Percentiles rank a stretch among this genome's conserved stretches.
These are phyloP conservation scores for Lutra lutra DNA, from an alignment of 2,797 vertebrate genomes.

Conservation along the genomic window DNA sequence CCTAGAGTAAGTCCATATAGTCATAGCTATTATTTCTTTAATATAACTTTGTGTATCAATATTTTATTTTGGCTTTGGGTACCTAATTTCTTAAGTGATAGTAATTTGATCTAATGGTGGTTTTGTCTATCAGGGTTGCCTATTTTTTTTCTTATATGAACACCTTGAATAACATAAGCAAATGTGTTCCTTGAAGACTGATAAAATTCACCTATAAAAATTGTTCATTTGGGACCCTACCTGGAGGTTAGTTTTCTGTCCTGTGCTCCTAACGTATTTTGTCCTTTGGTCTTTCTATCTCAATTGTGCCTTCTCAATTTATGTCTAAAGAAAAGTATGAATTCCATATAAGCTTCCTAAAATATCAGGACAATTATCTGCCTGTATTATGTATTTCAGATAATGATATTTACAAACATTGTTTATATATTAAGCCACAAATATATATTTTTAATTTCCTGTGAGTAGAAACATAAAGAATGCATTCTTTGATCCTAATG, in stretches of 20 bases:
- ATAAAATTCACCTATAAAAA: background rate
- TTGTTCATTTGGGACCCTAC: background rate
- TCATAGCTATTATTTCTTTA: background rate
- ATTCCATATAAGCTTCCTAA: background rate
- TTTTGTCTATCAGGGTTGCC: background rate
- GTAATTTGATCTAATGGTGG: background rate
- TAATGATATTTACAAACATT: background rate
- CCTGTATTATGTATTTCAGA: background rate
- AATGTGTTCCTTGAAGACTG: background rate
- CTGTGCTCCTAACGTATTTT: background rate
- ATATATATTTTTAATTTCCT: background rate
- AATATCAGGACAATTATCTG: background rate
- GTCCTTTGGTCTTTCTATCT: background rate
- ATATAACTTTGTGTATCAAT: background rate
- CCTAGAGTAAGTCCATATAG: background rate
- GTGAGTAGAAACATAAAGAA: background rate
- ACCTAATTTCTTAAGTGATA: background rate
- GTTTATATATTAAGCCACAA: background rate
- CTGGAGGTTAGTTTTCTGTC: background rate
- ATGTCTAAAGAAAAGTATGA: background rate
- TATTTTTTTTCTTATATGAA: background rate
- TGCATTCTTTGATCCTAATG: background rate
- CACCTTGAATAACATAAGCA: background rate
- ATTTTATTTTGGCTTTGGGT: background rate
- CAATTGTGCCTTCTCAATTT: background rate